Base-by-base conservation (phyloP, 1,140 invertebrate species). In the Cherax quadricarinatus region DNA sequence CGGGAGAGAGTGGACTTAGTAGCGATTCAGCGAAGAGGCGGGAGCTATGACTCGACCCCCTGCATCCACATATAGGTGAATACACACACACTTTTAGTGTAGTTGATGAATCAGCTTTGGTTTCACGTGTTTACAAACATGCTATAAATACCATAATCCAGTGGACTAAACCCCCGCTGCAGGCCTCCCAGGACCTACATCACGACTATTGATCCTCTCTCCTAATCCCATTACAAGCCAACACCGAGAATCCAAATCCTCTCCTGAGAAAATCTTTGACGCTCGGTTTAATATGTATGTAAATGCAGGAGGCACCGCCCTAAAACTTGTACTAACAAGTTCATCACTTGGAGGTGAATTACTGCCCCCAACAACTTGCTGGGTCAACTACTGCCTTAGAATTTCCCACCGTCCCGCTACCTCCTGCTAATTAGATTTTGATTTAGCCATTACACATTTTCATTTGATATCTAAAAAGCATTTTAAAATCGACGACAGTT, bases 251-350 rank as follows among this genome's bases (percentile, higher is more conserved):
- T 79, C 53, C 75, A 80, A 80, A 79, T 79, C 86, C 49, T 60
- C 60, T 79, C 86, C 57, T 49, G 86, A 51, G 75, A 80, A 88
- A 88, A 88, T 88, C 86, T 88, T 88, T 80, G 86, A 80, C 86
- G 86, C 57, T 60, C 49, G 86, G 86, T 88, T 88, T 88, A 88
- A 88, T 88, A 88, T 88, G 86, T 88, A 88, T 88, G 86, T 88
- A 88, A 88, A 88, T 88, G 86, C 86, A 88, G 86, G 75, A 57
- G 80, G 51, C 86, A 75, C 78, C 49, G 86, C 75, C 86, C 86
- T 88, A 88, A 88, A 88, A 88, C 73, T 88, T 88, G 86, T 80
- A 88, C 86, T 88, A 88, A 88, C 86, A 88, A 88, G 86, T 88
- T 88, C 86, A 88, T 88, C 86, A 88, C 73, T 48, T 7, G 30